These are phyloP conservation scores for Asobara japonica DNA, from an alignment of 1,140 invertebrate genomes.

Conservation along the genomic window DNA sequence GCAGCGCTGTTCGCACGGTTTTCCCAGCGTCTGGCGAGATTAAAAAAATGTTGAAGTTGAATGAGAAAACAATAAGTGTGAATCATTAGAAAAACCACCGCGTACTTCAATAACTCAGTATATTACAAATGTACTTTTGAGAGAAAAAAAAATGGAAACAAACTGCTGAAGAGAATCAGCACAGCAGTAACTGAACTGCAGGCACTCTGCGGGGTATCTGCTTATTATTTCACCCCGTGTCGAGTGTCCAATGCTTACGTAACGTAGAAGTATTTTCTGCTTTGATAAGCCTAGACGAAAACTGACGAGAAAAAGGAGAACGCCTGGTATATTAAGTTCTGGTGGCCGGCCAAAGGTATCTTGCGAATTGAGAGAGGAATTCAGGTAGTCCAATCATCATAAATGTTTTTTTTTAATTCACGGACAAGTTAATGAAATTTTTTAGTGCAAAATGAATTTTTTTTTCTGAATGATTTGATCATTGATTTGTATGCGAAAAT, in stretches of 20 bases:
- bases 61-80: not conserved
- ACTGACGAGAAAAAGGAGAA: not conserved
- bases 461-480: too few relatives aligned
- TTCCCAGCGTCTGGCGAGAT: not conserved
- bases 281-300: not conserved
- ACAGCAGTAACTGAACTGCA: too few relatives aligned
- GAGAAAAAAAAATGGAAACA: not conserved
- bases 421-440: not conserved
- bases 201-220: not conserved
- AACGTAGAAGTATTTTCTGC: not conserved
- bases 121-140: not conserved
- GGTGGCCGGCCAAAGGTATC: not conserved
- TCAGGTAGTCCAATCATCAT: too few relatives aligned
- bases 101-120: not conserved
- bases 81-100: not conserved
- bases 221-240: not conserved
- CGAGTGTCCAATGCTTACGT: conserved; percentile 10
- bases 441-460: too few relatives aligned
- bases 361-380: not conserved
- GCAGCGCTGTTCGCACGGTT: not conserved
- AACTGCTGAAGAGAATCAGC: not conserved
- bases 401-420: too few relatives aligned
- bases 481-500: too few relatives aligned
- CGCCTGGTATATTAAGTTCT: not conserved
- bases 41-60: not conserved